phyloP scores from a whole-genome alignment of 92 coral and sea anemone species.

The Bergia sp. region DNA sequence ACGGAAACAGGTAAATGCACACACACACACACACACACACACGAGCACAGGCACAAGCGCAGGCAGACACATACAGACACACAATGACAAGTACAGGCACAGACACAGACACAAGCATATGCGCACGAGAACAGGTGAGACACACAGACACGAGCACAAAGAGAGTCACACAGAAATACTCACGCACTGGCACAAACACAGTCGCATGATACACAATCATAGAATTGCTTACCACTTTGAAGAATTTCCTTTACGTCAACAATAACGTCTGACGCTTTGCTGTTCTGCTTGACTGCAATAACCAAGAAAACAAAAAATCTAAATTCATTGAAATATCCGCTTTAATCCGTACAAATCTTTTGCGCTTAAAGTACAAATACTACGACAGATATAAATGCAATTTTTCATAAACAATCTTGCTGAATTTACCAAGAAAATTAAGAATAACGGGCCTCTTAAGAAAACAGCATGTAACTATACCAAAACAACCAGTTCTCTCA shows the following conservation, averaged over 20 bases:
- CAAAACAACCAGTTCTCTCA: no score
- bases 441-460: neutral
- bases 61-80: neutral
- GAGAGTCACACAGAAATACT: neutral
- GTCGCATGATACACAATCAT: no score
- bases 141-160: neutral
- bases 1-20: neutral
- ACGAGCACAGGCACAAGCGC: neutral
- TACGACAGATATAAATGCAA: neutral
- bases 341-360: neutral
- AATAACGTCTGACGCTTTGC: slow-evolving; percentile 7
- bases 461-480: neutral
- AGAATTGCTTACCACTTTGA: slow-evolving; percentile 24
- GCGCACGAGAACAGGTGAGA: neutral
- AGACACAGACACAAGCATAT: neutral
- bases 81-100: neutral
- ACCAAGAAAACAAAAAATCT: neutral
- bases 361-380: neutral
- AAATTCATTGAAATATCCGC: no score
- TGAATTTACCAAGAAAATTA: no score
- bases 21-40: neutral
- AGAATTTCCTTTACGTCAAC: slow-evolving; percentile 29
- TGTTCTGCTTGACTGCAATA: slow-evolving; percentile 21
- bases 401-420: no score
- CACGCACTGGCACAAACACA: neutral